Evolutionary conservation across 2,797 vertebrate genomes (phyloP).

Genomic region (Phoxinus dragarum): DNA sequence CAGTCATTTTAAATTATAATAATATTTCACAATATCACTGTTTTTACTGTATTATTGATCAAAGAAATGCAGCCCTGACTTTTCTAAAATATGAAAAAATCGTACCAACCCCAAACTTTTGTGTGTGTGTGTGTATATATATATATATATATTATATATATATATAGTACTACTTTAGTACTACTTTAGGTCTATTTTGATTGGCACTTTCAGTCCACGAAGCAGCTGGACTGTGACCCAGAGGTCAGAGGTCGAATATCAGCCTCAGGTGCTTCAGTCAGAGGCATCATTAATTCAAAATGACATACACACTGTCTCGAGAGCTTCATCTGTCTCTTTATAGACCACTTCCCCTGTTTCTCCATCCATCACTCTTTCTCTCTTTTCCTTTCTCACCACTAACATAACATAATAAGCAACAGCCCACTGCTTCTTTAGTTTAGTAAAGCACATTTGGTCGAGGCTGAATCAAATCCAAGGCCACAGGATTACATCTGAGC

Average conservation of each 20-base stretch:
- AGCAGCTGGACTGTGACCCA: not conserved
- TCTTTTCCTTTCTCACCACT: slow-evolving; percentile 5
- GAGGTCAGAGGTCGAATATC: slow-evolving; percentile 20
- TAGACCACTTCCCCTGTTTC: not conserved
- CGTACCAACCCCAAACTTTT: not conserved
- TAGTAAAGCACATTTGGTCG: not conserved
- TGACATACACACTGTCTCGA: not conserved
- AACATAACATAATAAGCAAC: not conserved
- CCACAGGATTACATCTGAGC: slow-evolving; percentile 24
- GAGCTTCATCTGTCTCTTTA: slow-evolving; percentile 1
- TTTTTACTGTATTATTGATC: not conserved
- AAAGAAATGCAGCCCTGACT: not conserved
- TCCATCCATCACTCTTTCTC: not conserved
- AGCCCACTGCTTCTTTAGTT: slow-evolving; percentile 3
- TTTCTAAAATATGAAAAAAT: not conserved
- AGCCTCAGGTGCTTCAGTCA: slow-evolving; percentile 24
- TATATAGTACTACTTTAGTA: not conserved
- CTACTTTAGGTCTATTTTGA: not conserved
- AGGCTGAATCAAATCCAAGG: slow-evolving; percentile 37
- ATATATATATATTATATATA: not conserved
- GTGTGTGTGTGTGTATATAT: not conserved
- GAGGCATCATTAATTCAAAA: slow-evolving; percentile 33
- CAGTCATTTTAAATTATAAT: not conserved
- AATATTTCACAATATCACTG: not conserved
- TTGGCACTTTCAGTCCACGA: slow-evolving; percentile 21